Conservation (phyloP, 2,113 vertebrate genomes). For the Tor tambroides region DNA sequence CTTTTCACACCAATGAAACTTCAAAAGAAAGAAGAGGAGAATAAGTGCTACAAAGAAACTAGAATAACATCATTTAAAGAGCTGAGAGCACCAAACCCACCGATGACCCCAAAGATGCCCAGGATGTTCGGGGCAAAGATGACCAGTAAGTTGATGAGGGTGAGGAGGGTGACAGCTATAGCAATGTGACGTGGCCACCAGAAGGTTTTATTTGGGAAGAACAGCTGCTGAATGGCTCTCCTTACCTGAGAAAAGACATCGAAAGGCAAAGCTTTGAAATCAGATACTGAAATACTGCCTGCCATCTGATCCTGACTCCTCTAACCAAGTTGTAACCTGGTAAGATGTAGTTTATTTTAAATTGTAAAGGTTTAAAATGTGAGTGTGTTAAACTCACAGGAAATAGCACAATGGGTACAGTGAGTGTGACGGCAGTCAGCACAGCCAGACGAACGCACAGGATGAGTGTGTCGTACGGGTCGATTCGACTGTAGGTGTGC, state of each 20-base stretch:
- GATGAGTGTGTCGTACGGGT: slow-evolving; percentile 89
- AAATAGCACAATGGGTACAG: slow-evolving; percentile 96
- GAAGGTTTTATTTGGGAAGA: slow-evolving; percentile 93
- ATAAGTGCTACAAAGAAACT: no score
- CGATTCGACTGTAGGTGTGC: slow-evolving; percentile 93
- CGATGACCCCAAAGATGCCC: slow-evolving; percentile 96
- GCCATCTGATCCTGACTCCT: background rate
- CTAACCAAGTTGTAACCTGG: background rate
- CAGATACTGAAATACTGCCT: background rate
- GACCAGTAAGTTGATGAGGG: slow-evolving; percentile 91
- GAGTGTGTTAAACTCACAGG: slow-evolving; percentile 81
- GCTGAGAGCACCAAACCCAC: slow-evolving; percentile 72
- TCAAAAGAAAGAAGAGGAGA: background rate
- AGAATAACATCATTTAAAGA: background rate
- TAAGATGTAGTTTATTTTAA: background rate
- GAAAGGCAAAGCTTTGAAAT: background rate
- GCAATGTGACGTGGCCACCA: slow-evolving; percentile 87
- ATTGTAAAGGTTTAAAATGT: background rate
- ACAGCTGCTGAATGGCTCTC: slow-evolving; percentile 94
- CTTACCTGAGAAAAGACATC: slow-evolving; percentile 79
- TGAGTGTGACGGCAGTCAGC: slow-evolving; percentile 94
- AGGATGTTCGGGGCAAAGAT: slow-evolving; percentile 98
- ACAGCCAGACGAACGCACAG: slow-evolving; percentile 95
- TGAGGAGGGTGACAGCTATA: slow-evolving; percentile 86
- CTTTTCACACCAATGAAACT: background rate